phyloP scores from a whole-genome alignment of 1,140 invertebrate genomes.

The Diabrotica undecimpunctata region DNA sequence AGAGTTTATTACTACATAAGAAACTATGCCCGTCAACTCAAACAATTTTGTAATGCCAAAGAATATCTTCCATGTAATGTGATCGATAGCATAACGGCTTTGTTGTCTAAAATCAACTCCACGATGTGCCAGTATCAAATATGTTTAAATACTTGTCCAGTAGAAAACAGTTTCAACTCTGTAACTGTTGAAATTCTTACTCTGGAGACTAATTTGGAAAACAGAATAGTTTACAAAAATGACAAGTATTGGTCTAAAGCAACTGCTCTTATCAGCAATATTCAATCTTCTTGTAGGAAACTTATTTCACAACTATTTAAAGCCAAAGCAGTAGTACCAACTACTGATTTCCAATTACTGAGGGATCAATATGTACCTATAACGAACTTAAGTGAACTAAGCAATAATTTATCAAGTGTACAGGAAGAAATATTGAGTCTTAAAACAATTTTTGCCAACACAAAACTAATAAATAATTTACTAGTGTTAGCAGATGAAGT shows the following conservation, averaged over 20 bases:
- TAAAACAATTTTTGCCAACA: conserved; percentile 30
- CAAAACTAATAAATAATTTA: conserved; percentile 12
- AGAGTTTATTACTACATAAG: conserved; percentile 51
- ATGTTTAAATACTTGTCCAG: conserved; percentile 59
- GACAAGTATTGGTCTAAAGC: conserved; percentile 52
- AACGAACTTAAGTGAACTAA: conserved; percentile 16
- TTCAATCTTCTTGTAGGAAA: conserved; percentile 47
- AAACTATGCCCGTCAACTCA: conserved; percentile 44
- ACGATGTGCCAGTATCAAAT: conserved; percentile 58
- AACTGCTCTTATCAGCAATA: conserved; percentile 47
- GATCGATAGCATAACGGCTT: conserved; percentile 48
- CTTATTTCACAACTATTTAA: conserved; percentile 48
- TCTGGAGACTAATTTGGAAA: conserved; percentile 35
- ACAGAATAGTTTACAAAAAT: conserved; percentile 48
- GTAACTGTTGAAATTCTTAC: conserved; percentile 49
- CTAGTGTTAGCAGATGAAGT: background rate
- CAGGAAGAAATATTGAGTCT: conserved; percentile 41
- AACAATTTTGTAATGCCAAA: conserved; percentile 45
- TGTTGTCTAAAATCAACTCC: conserved; percentile 50
- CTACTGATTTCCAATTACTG: conserved; percentile 21
- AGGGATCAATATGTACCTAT: conserved; percentile 22
- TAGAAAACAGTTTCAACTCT: conserved; percentile 47
- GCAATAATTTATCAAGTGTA: conserved; percentile 38
- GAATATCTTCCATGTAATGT: conserved; percentile 38
- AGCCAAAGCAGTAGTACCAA: conserved; percentile 33